Conservation (phyloP, 2,797 vertebrate genomes). For the Fistularia commersonii region DNA sequence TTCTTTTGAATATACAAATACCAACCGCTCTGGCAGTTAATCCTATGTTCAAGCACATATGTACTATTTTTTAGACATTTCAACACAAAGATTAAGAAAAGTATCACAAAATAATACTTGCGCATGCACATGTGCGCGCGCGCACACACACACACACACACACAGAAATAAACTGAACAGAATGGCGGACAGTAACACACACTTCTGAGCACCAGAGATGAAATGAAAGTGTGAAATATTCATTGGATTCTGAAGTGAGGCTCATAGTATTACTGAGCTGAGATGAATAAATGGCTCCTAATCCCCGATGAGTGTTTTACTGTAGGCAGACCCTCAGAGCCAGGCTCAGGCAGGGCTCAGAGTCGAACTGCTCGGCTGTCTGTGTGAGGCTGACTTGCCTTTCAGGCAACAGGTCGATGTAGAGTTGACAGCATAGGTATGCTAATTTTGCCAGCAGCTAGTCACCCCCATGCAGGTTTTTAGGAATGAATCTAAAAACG, state of each 20-base stretch:
- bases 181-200: slow-evolving; percentile 39
- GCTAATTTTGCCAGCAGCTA: too few species aligned
- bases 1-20: slow-evolving; percentile 8
- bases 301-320: slow-evolving; percentile 70
- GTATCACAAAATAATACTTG: slow-evolving; percentile 11
- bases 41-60: slow-evolving; percentile 7
- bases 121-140: slow-evolving; percentile 4
- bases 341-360: slow-evolving; percentile 36
- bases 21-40: slow-evolving; percentile 1
- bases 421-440: too few species aligned
- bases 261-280: slow-evolving; percentile 58
- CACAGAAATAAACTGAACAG: slow-evolving; percentile 24
- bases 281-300: slow-evolving; percentile 69
- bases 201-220: slow-evolving; percentile 52
- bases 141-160: too few species aligned
- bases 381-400: too few species aligned
- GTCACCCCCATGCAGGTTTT: too few species aligned
- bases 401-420: too few species aligned
- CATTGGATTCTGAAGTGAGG: slow-evolving; percentile 62
- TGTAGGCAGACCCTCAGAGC: slow-evolving; percentile 43
- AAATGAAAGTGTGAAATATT: slow-evolving; percentile 73
- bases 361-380: too few species aligned
- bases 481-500: too few species aligned
- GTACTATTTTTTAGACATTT: slow-evolving; percentile 22
- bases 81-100: too few species aligned